phyloP scores from a whole-genome alignment of 1,140 invertebrate genomes.

The Apis mellifera region DNA sequence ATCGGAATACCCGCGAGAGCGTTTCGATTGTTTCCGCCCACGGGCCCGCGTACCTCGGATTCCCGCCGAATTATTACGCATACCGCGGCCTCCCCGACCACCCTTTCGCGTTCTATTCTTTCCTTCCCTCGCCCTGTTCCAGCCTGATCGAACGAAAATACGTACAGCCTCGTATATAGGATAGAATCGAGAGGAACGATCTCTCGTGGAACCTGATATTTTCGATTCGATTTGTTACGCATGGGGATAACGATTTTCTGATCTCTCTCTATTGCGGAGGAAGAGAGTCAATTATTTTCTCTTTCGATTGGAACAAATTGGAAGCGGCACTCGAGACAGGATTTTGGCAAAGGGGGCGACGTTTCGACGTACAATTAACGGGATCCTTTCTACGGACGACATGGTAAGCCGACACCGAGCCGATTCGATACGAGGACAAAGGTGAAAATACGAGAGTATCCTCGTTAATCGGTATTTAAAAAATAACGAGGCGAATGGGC shows the following conservation, averaged over 20 bases:
- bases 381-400: conserved; percentile 8
- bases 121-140: neutral
- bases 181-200: no score
- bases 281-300: no score
- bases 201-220: no score
- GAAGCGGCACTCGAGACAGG: neutral
- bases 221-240: no score
- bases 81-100: conserved; percentile 7
- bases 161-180: no score
- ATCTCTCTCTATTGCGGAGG: no score
- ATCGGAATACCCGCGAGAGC: conserved; percentile 18
- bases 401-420: conserved; percentile 43
- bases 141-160: neutral
- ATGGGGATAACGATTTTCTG: no score
- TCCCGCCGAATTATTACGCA: conserved; percentile 34
- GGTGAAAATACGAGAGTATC: neutral
- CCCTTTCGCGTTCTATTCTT: neutral
- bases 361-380: conserved; percentile 51
- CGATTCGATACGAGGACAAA: neutral
- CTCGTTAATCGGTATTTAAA: conserved; percentile 62
- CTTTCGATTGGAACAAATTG: no score
- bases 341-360: neutral
- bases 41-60: conserved; percentile 14
- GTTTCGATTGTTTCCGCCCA: conserved; percentile 38
- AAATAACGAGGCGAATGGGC: conserved; percentile 57